Conservation (phyloP, 2,888 invertebrate species). For the Gnatocerus cornutus region DNA sequence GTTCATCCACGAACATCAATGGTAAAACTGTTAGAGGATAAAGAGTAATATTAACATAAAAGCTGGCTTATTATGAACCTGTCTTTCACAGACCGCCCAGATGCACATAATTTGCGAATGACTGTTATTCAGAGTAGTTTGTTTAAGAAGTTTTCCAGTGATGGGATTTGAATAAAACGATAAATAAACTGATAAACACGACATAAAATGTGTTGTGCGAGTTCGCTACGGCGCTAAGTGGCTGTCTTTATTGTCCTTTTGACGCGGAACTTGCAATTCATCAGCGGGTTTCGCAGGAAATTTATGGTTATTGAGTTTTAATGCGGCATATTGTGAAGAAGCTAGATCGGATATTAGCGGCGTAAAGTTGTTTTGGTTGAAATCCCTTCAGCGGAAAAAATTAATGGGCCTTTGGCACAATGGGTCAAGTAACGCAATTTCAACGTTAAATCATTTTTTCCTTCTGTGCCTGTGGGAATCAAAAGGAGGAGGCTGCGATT, state of each 20-base stretch:
- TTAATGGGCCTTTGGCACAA: too few relatives aligned
- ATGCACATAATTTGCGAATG: slow-evolving; percentile 32
- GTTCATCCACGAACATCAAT: slow-evolving; percentile 20
- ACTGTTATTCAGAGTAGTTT: slow-evolving; percentile 11
- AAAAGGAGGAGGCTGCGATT: too few relatives aligned
- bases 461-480: too few relatives aligned
- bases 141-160: slow-evolving; percentile 8
- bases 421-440: too few relatives aligned
- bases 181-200: slow-evolving; percentile 27
- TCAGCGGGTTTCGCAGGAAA: neutral
- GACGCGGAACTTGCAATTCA: neutral
- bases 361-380: too few relatives aligned
- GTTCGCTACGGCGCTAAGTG: slow-evolving; percentile 1
- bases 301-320: slow-evolving; percentile 7
- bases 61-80: slow-evolving; percentile 31
- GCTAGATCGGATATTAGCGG: neutral
- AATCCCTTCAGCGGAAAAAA: too few relatives aligned
- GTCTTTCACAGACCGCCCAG: slow-evolving; percentile 37
- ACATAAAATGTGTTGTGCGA: slow-evolving; percentile 10
- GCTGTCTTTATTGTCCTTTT: slow-evolving; percentile 3
- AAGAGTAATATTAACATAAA: slow-evolving; percentile 37
- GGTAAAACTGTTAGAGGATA: slow-evolving; percentile 26
- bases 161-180: slow-evolving; percentile 21
- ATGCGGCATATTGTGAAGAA: neutral
- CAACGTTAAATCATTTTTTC: too few relatives aligned